phyloP scores from a whole-genome alignment of 2,888 invertebrate genomes.

The Erpobdella octoculata region DNA sequence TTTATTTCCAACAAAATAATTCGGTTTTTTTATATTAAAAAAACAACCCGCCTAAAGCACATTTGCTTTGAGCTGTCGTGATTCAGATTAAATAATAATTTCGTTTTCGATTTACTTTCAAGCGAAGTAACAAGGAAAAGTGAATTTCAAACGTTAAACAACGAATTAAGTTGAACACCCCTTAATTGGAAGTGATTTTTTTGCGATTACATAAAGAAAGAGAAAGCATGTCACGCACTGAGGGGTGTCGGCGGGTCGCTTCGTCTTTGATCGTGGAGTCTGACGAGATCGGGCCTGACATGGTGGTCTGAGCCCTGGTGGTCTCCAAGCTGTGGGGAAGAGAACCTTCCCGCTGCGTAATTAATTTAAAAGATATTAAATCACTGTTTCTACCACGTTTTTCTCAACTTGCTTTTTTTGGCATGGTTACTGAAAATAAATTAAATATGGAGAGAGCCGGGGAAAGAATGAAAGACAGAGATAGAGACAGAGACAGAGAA shows the following conservation, averaged over 20 bases:
- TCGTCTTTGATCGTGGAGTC: conserved; percentile 10
- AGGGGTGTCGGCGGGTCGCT: conserved; percentile 10
- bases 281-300: background rate
- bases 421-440: too few species aligned
- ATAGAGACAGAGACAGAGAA: too few species aligned
- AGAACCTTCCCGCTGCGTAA: conserved; percentile 4
- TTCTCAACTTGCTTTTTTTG: background rate
- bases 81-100: background rate
- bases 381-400: background rate
- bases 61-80: background rate
- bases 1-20: too few species aligned
- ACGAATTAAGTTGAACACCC: background rate
- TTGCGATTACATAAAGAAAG: background rate
- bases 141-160: background rate
- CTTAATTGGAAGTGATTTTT: too few species aligned
- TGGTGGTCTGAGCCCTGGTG: background rate
- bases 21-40: too few species aligned
- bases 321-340: conserved; percentile 16
- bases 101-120: background rate
- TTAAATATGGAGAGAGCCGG: too few species aligned
- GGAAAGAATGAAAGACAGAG: too few species aligned
- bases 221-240: background rate
- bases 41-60: too few species aligned
- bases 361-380: background rate
- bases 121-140: background rate